A percentile compares a stretch with the other conserved stretches of the same genome.
Conservation (phyloP, 2,888 invertebrate genomes). For the Mylabris sibirica region DNA sequence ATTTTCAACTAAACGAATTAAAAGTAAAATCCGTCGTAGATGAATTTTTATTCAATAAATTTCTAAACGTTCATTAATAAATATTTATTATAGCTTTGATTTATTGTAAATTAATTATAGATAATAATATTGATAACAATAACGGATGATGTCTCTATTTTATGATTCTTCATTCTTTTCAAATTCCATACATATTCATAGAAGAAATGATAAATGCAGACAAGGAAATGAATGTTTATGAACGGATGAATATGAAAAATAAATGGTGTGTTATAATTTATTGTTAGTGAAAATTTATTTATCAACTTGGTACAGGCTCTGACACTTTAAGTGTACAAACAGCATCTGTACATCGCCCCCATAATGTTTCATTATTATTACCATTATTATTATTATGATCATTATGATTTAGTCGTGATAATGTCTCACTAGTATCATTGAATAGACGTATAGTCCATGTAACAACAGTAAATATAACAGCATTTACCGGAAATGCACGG, state of each 20-base stretch:
- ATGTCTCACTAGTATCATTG: conserved; percentile 26
- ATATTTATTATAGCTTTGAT: background rate
- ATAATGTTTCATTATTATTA: conserved; percentile 26
- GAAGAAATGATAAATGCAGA: background rate
- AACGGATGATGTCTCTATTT: background rate
- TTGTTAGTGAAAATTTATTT: conserved; percentile 22
- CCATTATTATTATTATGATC: background rate
- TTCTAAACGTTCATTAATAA: background rate
- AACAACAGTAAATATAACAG: conserved; percentile 89
- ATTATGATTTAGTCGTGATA: background rate
- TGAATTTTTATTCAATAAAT: conserved; percentile 2
- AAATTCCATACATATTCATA: conserved; percentile 8
- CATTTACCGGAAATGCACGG: conserved; percentile 92
- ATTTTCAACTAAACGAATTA: background rate
- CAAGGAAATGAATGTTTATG: background rate
- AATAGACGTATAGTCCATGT: conserved; percentile 74
- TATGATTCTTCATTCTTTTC: background rate
- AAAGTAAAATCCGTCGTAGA: background rate
- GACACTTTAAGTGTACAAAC: conserved; percentile 39
- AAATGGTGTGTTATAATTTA: conserved; percentile 14
- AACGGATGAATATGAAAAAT: background rate
- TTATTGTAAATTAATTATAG: background rate
- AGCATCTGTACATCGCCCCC: conserved; percentile 41
- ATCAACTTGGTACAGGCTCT: conserved; percentile 29
- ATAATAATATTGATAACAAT: no score